Conservation (phyloP, 2,113 vertebrate species). For the Sarotherodon lohbergeri region DNA sequence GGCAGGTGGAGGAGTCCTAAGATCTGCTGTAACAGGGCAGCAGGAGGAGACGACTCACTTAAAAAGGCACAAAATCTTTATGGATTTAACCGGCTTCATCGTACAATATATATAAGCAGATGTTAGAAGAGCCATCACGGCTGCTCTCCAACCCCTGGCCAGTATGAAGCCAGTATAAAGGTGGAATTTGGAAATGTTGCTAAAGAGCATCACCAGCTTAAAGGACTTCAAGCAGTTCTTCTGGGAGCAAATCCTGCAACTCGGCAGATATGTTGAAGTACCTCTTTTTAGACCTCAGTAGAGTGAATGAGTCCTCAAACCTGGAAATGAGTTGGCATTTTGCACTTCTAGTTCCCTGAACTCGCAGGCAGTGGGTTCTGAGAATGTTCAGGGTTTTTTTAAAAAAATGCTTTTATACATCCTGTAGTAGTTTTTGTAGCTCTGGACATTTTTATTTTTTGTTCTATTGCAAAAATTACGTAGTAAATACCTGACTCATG, state of each 20-base stretch:
- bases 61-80: not conserved
- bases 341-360: not conserved
- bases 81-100: not conserved
- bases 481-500: rapidly evolving
- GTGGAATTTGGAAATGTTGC: not conserved
- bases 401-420: not conserved
- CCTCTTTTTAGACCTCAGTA: not conserved
- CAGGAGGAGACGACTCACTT: not conserved
- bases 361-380: rapidly evolving
- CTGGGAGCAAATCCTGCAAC: not conserved
- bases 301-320: not conserved
- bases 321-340: not conserved
- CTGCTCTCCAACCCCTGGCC: not conserved
- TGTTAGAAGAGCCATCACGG: not conserved
- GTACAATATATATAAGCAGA: not conserved
- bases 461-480: not conserved
- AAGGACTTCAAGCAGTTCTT: not conserved
- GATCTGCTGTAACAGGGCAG: not conserved
- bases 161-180: not conserved
- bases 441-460: not conserved
- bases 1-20: not conserved
- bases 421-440: not conserved
- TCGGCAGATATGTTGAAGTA: not conserved
- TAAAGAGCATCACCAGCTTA: not conserved
- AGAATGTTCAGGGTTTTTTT: not conserved